These are phyloP conservation scores for Asarcornis scutulata DNA, from an alignment of 2,113 vertebrate species.

Conservation along the genomic window DNA sequence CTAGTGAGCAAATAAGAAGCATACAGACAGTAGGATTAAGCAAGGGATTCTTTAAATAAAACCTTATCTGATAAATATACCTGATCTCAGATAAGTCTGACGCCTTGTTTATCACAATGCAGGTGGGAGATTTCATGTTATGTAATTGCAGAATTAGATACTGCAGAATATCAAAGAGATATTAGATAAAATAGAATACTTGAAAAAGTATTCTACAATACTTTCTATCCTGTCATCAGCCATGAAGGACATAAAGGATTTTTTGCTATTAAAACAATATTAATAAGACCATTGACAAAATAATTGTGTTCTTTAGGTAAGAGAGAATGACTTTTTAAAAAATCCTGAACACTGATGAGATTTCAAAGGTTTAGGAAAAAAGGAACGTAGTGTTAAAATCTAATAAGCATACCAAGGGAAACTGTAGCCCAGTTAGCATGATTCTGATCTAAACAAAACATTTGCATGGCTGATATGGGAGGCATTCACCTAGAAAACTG, in stretches of 20 bases:
- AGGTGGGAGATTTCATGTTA: background rate
- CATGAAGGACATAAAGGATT: fast-evolving
- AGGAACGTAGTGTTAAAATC: background rate
- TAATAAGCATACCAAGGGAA: background rate
- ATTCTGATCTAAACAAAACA: conserved; percentile 12
- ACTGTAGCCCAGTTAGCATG: background rate
- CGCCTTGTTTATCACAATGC: background rate
- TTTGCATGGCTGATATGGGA: background rate
- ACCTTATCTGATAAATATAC: background rate
- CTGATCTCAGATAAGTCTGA: background rate
- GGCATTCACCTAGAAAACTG: background rate
- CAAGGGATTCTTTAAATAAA: background rate
- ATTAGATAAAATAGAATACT: background rate
- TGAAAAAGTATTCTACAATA: no score
- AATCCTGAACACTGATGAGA: fast-evolving
- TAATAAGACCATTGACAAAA: background rate
- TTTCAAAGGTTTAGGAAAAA: background rate
- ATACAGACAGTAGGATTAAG: background rate
- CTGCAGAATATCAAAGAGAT: background rate
- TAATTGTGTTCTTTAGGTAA: background rate
- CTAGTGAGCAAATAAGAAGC: background rate
- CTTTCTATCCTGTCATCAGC: background rate
- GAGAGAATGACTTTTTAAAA: fast-evolving
- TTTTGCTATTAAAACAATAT: background rate
- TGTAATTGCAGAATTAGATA: background rate